Conservation (phyloP, 2,888 invertebrate genomes). For the Lepidochrysops patricia region DNA sequence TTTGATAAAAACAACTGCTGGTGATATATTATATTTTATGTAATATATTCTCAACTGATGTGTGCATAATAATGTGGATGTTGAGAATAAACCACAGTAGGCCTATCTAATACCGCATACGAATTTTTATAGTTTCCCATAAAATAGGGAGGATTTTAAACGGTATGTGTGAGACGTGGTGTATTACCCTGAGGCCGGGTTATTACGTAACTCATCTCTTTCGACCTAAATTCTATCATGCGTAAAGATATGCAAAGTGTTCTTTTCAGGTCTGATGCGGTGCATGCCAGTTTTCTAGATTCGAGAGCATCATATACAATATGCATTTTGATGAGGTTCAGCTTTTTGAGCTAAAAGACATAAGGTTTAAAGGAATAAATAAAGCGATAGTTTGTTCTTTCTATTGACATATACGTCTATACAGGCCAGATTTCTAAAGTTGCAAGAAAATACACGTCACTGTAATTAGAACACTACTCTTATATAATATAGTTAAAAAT, state of each 20-base stretch:
- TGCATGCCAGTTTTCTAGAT: neutral
- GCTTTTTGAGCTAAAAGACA: neutral
- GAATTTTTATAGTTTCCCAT: conserved; percentile 7
- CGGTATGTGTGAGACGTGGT: neutral
- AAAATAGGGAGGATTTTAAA: conserved; percentile 1
- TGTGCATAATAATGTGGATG: too few relatives aligned
- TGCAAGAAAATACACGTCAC: too few relatives aligned
- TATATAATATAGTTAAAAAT: too few relatives aligned
- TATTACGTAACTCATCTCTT: conserved; percentile 10
- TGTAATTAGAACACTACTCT: too few relatives aligned
- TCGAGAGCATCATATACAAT: neutral
- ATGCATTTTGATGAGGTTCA: neutral
- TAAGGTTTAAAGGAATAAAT: neutral
- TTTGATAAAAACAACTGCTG: too few relatives aligned
- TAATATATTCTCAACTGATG: too few relatives aligned
- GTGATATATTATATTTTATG: too few relatives aligned
- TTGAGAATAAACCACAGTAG: neutral
- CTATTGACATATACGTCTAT: too few relatives aligned
- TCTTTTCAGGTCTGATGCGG: conserved; percentile 8
- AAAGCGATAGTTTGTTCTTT: too few relatives aligned
- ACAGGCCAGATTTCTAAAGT: too few relatives aligned
- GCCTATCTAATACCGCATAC: neutral
- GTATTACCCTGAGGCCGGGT: neutral
- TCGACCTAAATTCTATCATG: conserved; percentile 16
- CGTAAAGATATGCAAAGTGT: conserved; percentile 15